Evolutionary conservation across 2,888 invertebrate genomes (phyloP), one percentile per base, ranked within the genome.

Genomic region (Stenodema calcarata): DNA sequence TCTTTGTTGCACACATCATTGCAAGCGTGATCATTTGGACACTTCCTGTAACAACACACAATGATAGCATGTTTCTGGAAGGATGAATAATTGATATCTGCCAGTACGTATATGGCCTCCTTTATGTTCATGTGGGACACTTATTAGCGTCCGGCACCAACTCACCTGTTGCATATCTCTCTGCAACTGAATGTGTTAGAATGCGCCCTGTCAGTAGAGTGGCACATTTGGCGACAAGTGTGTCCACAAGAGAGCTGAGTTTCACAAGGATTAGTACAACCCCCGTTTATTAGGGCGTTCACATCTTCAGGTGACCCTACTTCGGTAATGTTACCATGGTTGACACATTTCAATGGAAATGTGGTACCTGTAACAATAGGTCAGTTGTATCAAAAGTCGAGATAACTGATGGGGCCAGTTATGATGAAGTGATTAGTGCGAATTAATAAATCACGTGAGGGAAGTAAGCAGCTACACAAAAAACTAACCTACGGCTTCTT

Each of bases 231-330:
- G 0, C 90, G 90, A 90, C 95, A 96, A 1, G 89, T 89, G 90
- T 96, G 95, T 0, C 94, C 94, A 90, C 95, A 96, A 0, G 89
- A 86, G 73, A 94, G 90, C 2, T 90, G 90, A 54, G 89, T 89
- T 23, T 92, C 91, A 90, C 95, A 96, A 23, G 90, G 90, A 69
- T 90, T 87, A 42, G 90, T 90, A 90, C 95, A 95, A 0, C 95
- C 95, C 0, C 94, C 94, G 91, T 94, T 93, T 0, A 93, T 91
- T 9, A 93, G 91, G 0, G 75, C 70, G 11, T 73, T 47, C 18
- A 89, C 89, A 86, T 89, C 88, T 12, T 84, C 44, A 12, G 75
- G 18, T 9, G 70, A 81, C 9, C 78, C 86, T 14, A 92, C 93
- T 69, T 89, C 88, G 3, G 93, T 93, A 78, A 91, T 90, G 75